A percentile compares a stretch with the other conserved stretches of the same genome.
phyloP scores from a whole-genome alignment of 1,140 invertebrate genomes.

The Tachypleus tridentatus region DNA sequence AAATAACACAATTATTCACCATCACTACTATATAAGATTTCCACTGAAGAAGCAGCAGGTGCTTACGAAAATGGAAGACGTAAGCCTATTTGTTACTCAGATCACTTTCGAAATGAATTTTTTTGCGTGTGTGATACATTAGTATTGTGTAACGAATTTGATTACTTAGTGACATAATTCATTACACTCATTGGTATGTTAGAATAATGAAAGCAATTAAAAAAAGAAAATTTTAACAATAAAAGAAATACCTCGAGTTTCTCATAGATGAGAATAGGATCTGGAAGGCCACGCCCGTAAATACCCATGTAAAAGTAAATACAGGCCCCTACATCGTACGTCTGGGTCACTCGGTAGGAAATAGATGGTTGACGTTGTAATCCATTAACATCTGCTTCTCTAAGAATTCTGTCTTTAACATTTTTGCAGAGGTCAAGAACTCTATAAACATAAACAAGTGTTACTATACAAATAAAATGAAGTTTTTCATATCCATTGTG shows the following conservation, averaged over 20 bases:
- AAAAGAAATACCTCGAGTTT: conserved; percentile 41
- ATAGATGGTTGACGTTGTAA: conserved; percentile 50
- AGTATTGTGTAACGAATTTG: no score
- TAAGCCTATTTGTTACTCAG: no score
- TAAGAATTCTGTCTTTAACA: conserved; percentile 66
- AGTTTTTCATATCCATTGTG: background rate
- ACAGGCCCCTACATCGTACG: conserved; percentile 92
- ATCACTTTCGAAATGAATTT: no score
- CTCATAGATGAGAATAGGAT: conserved; percentile 71
- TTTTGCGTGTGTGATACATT: no score
- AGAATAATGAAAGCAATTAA: no score
- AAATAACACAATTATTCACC: no score
- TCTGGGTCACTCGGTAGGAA: conserved; percentile 84
- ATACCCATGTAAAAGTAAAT: conserved; percentile 98
- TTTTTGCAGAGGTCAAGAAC: conserved; percentile 70
- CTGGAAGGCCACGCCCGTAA: conserved; percentile 50
- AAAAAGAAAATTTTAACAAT: no score
- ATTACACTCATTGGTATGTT: no score
- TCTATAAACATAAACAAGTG: conserved; percentile 31
- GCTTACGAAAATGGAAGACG: no score
- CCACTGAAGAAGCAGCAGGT: no score
- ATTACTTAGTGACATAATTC: no score
- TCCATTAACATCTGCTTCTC: conserved; percentile 47
- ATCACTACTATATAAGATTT: no score
- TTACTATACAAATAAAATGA: background rate